Evolutionary conservation across 2,797 vertebrate species (phyloP).

Genomic region (Dermochelys coriacea): DNA sequence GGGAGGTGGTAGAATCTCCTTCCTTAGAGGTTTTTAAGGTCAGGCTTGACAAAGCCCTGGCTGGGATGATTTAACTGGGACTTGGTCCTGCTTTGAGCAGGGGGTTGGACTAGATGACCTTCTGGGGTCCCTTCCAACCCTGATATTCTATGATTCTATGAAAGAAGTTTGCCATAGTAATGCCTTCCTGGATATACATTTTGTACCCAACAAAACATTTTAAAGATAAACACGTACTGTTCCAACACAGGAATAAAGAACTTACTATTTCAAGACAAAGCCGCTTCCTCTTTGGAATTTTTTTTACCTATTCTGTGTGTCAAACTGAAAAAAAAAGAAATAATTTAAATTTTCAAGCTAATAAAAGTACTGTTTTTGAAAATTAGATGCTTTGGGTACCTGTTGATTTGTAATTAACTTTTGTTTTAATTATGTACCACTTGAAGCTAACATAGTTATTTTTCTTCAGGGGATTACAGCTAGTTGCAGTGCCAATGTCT

Average conservation of each 20-base stretch:
- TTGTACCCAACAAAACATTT: neutral
- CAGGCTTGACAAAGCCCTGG: no score
- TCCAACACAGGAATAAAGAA: neutral
- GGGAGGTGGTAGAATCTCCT: no score
- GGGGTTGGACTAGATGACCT: no score
- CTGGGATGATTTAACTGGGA: no score
- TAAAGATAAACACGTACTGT: neutral
- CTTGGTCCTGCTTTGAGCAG: no score
- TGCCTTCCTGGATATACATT: neutral
- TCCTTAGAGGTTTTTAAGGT: no score
- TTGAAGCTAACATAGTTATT: neutral
- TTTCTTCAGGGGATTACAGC: neutral
- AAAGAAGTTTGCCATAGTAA: neutral
- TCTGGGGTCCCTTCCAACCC: no score
- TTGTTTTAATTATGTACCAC: neutral
- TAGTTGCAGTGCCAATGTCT: neutral
- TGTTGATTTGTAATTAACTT: neutral
- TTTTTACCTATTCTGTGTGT: neutral
- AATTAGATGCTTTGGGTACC: neutral
- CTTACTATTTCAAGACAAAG: rapidly evolving
- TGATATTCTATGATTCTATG: no score
- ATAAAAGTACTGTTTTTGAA: neutral
- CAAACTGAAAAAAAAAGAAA: neutral
- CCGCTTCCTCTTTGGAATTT: neutral
- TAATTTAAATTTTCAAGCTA: neutral